phyloP scores from a whole-genome alignment of 2,888 invertebrate species.

The Caenorhabditis sp. region DNA sequence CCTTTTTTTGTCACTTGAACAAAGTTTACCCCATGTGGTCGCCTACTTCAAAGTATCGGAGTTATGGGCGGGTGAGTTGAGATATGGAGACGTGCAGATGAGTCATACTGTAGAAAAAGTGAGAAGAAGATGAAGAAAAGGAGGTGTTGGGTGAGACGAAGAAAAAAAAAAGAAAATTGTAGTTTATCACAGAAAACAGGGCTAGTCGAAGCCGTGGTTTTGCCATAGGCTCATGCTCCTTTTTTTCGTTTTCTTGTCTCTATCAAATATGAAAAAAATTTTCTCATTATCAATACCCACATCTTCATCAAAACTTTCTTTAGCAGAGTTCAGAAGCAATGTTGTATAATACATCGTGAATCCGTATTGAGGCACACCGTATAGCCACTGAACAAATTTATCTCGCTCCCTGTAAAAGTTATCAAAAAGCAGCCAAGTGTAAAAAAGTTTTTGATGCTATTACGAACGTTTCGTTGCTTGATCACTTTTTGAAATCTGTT shows the following conservation, averaged over 20 bases:
- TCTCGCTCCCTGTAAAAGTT: too few relatives aligned
- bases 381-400: too few relatives aligned
- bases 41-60: constrained; percentile 49
- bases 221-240: neutral
- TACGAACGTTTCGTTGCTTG: too few relatives aligned
- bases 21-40: constrained; percentile 43
- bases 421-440: too few relatives aligned
- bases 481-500: too few relatives aligned
- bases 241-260: neutral
- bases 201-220: neutral
- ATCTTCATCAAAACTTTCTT: too few relatives aligned
- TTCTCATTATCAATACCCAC: too few relatives aligned
- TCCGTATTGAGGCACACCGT: too few relatives aligned
- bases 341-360: too few relatives aligned
- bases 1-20: constrained; percentile 5
- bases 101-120: constrained; percentile 33
- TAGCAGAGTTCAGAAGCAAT: too few relatives aligned
- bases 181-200: neutral
- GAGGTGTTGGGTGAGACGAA: neutral
- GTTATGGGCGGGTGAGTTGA: constrained; percentile 48
- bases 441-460: too few relatives aligned
- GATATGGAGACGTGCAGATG: constrained; percentile 18
- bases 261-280: too few relatives aligned
- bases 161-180: constrained; percentile 14
- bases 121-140: constrained; percentile 13